These are phyloP conservation scores for Phasianus colchicus DNA, from an alignment of 2,113 vertebrate genomes.

Conservation along the genomic window DNA sequence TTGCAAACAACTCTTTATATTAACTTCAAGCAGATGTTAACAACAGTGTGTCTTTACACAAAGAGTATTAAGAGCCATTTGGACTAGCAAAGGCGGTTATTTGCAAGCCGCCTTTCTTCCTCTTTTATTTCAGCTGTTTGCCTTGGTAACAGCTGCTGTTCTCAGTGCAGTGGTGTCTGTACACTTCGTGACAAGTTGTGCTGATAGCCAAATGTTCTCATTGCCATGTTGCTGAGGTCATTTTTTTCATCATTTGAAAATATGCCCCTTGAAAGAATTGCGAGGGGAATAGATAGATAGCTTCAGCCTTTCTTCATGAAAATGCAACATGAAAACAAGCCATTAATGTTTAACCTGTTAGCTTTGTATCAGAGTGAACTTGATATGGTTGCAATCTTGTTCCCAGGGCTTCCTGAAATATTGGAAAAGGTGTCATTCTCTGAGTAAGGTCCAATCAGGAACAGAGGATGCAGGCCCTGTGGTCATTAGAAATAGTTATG, in stretches of 20 bases:
- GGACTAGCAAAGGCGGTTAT: constrained; percentile 49
- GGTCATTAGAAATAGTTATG: background rate
- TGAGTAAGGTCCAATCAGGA: background rate
- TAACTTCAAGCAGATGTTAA: constrained; percentile 76
- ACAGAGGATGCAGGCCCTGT: background rate
- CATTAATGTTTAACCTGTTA: background rate
- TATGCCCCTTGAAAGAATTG: background rate
- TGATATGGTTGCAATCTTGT: background rate
- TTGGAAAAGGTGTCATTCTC: background rate
- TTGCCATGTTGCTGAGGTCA: background rate
- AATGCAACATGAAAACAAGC: background rate
- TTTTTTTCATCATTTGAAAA: background rate
- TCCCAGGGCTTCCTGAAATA: background rate
- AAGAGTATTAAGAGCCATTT: constrained; percentile 68
- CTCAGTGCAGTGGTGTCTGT: background rate
- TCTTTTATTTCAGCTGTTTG: constrained; percentile 79
- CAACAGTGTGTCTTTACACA: constrained; percentile 60
- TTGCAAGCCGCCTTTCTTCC: constrained; percentile 72
- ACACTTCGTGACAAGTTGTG: background rate
- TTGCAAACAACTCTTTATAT: constrained; percentile 71
- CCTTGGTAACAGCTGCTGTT: constrained; percentile 69
- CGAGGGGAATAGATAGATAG: background rate
- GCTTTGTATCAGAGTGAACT: background rate
- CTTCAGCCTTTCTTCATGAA: background rate
- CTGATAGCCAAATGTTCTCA: background rate